Evolutionary conservation across 2,113 vertebrate species (phyloP).

Genomic region (Ophiodon elongatus): DNA sequence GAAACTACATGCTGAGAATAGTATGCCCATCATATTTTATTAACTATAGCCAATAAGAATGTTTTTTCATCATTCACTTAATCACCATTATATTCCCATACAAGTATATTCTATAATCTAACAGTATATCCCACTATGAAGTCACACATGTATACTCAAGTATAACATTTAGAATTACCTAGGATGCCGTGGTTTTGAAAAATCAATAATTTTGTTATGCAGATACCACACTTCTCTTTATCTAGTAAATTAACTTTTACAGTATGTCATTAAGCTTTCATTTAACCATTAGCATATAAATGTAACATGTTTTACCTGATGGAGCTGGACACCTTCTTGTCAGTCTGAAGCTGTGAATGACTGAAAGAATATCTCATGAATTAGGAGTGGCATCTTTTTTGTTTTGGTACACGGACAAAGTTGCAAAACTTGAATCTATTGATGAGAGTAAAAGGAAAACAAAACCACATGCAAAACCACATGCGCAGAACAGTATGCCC

Average conservation of each 20-base stretch:
- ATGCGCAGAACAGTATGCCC: no score
- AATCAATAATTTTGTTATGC: background rate
- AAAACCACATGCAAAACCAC: background rate
- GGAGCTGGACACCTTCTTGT: background rate
- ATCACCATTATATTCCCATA: no score
- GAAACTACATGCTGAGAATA: no score
- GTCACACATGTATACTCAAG: no score
- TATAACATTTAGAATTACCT: background rate
- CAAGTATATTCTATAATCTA: no score
- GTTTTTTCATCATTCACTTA: no score
- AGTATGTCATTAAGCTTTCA: background rate
- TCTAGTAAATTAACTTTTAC: background rate
- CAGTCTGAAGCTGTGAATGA: background rate
- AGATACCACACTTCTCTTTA: background rate
- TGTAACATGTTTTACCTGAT: slow-evolving; percentile 1
- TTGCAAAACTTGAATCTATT: slow-evolving; percentile 12
- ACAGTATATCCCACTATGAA: no score
- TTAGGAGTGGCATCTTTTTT: background rate
- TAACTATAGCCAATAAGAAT: no score
- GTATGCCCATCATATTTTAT: no score
- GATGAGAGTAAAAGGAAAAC: background rate
- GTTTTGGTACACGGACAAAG: background rate
- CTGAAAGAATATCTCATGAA: no score
- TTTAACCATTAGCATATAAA: background rate
- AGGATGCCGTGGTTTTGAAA: background rate